A percentile compares a stretch with the other conserved stretches of the same genome.
phyloP scores from a whole-genome alignment of 2,797 vertebrate species.

The Rhabdophis nuchalis region DNA sequence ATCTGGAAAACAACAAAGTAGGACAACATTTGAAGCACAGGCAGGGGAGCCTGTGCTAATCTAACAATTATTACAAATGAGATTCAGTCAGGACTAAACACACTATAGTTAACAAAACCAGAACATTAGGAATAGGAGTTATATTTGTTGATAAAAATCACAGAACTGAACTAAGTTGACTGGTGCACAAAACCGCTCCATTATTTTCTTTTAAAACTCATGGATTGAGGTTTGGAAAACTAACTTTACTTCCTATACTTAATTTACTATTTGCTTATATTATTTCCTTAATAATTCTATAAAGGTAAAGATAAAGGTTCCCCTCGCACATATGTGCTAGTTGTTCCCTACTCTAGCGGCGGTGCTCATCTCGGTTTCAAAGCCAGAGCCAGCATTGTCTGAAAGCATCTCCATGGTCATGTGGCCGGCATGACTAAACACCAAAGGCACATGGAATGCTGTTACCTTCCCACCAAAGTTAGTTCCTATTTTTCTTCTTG shows the following conservation, averaged over 20 bases:
- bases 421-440: too few relatives aligned
- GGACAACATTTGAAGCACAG: constrained; percentile 54
- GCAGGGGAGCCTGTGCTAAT: constrained; percentile 63
- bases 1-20: background rate
- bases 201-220: background rate
- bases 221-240: background rate
- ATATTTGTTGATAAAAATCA: constrained; percentile 47
- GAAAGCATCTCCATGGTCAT: too few relatives aligned
- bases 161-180: constrained; percentile 30
- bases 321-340: too few relatives aligned
- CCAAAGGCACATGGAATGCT: too few relatives aligned
- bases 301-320: background rate
- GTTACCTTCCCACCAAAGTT: too few relatives aligned
- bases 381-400: too few relatives aligned
- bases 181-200: constrained; percentile 35
- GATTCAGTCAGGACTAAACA: background rate
- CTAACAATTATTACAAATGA: constrained; percentile 67
- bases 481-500: too few relatives aligned
- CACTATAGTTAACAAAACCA: background rate
- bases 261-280: background rate
- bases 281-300: background rate
- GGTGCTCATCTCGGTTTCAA: too few relatives aligned
- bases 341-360: too few relatives aligned
- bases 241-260: background rate
- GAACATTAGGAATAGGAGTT: constrained; percentile 41